These are phyloP conservation scores for Brachyptera putata DNA, from an alignment of 2,888 invertebrate genomes.

Conservation along the genomic window DNA sequence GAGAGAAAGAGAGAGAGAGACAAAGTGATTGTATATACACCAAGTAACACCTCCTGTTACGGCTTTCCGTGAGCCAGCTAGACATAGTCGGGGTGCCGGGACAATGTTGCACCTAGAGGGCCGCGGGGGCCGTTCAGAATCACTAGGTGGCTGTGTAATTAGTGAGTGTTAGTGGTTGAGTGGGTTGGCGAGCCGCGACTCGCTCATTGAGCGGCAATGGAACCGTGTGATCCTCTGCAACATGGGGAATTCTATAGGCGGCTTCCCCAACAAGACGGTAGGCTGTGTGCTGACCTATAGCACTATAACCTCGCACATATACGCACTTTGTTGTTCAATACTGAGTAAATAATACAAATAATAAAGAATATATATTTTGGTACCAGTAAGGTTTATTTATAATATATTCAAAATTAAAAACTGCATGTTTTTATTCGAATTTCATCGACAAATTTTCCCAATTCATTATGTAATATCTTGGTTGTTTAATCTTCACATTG, in stretches of 20 bases:
- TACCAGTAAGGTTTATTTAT: not conserved
- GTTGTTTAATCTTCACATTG: no score
- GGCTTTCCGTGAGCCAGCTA: no score
- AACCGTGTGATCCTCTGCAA: slow-evolving; percentile 29
- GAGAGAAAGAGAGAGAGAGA: no score
- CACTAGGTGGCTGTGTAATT: not conserved
- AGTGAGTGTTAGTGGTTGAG: not conserved
- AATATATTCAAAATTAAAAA: not conserved
- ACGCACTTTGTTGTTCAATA: no score
- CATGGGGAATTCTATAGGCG: slow-evolving; percentile 28
- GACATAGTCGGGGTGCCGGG: not conserved
- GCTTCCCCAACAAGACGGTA: slow-evolving; percentile 26
- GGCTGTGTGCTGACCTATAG: no score
- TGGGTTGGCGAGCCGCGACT: no score
- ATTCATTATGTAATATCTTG: no score
- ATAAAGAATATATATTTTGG: not conserved
- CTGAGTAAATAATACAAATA: no score
- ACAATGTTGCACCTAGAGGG: not conserved
- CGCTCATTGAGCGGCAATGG: slow-evolving; percentile 17
- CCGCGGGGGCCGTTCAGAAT: not conserved
- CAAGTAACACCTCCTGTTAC: no score
- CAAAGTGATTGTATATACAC: no score
- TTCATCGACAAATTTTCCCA: no score
- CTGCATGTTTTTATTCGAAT: not conserved
- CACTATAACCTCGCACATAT: not conserved